These are phyloP conservation scores for Strigamia crassipes DNA, from an alignment of 2,888 invertebrate genomes.

Conservation along the genomic window DNA sequence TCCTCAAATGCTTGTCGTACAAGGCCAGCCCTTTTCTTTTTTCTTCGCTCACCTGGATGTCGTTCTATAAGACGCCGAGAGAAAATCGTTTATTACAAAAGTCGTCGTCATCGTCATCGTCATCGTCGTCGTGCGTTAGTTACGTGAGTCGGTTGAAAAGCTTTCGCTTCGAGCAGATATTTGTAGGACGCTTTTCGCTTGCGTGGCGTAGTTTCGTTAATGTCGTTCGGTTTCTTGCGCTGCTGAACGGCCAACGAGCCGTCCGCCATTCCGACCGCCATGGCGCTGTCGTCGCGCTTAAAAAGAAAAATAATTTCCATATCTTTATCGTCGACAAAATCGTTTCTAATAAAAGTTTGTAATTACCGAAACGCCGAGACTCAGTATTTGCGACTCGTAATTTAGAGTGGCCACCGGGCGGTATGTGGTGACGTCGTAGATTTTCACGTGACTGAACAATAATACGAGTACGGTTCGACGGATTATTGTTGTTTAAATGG, in stretches of 20 bases:
- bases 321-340: no score
- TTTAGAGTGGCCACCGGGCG: constrained; percentile 85
- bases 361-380: constrained; percentile 72
- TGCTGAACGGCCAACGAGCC: constrained; percentile 86
- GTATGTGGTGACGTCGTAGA: constrained; percentile 85
- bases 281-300: constrained; percentile 73
- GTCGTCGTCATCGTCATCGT: no score
- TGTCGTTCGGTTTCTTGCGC: constrained; percentile 63
- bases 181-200: constrained; percentile 46
- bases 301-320: constrained; percentile 42
- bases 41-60: constrained; percentile 55
- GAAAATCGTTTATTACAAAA: background rate
- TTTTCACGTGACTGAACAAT: constrained; percentile 80
- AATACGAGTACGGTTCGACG: no score
- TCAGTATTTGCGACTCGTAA: constrained; percentile 87
- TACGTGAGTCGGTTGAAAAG: constrained; percentile 50
- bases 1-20: constrained; percentile 74
- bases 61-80: constrained; percentile 53
- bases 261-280: constrained; percentile 91
- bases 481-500: no score
- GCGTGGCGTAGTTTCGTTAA: background rate
- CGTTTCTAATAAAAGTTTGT: no score
- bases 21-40: constrained; percentile 52
- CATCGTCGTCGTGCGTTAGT: background rate
- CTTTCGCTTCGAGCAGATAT: constrained; percentile 45